Conservation (phyloP, 64 coral and sea anemone genomes). For the Platygyra sinensis region DNA sequence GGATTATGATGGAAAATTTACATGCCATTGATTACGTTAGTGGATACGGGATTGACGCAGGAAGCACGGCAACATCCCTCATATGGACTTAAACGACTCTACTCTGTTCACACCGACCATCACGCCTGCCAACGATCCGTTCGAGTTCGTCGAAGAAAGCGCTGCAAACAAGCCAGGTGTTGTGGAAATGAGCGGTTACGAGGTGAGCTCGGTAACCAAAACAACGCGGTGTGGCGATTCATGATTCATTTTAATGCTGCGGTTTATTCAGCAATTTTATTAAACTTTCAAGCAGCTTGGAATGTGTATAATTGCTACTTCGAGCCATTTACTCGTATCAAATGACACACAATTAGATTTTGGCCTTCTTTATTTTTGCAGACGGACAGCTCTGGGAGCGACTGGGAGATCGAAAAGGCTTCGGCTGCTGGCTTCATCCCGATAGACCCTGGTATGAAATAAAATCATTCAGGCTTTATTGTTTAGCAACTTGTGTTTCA, state of each 20-base stretch:
- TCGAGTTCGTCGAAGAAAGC: background rate
- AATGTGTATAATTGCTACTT: background rate
- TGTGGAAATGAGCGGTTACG: background rate
- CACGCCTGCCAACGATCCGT: background rate
- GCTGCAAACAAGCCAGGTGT: background rate
- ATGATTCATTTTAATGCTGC: constrained; percentile 36
- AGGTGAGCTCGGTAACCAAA: constrained; percentile 8
- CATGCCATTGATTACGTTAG: constrained; percentile 20
- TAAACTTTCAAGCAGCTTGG: background rate
- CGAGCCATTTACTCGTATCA: background rate
- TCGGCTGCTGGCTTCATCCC: constrained; percentile 14
- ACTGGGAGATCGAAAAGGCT: constrained; percentile 12
- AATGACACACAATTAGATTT: background rate
- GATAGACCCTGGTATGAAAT: constrained; percentile 5
- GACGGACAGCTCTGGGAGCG: constrained; percentile 30
- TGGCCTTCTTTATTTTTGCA: background rate
- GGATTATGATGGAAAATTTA: constrained; percentile 22
- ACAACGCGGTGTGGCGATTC: constrained; percentile 6
- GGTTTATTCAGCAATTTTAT: background rate
- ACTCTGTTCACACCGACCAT: background rate
- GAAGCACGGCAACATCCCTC: background rate
- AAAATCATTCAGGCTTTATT: background rate
- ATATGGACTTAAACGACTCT: background rate
- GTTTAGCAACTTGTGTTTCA: background rate
- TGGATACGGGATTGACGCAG: background rate